Percentiles rank a stretch among this genome's conserved stretches.
Evolutionary conservation across 2,888 invertebrate genomes (phyloP).

Genomic region (Pegoplata infirma): DNA sequence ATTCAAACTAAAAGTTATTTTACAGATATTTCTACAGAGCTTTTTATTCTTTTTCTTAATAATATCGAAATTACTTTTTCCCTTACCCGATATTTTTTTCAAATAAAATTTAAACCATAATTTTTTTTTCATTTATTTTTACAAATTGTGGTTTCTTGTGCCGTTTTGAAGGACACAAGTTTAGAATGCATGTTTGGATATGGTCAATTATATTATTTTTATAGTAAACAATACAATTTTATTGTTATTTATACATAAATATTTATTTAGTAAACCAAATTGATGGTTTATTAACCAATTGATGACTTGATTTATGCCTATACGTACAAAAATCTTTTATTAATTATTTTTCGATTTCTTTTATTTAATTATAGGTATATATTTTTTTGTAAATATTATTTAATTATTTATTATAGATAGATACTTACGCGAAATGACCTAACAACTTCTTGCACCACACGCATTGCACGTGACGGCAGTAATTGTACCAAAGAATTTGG

Average conservation of each 20-base stretch:
- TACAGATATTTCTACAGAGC: too few relatives aligned
- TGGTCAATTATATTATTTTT: not conserved
- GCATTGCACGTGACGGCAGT: slow-evolving; percentile 77
- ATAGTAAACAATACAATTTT: slow-evolving; percentile 11
- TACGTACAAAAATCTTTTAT: not conserved
- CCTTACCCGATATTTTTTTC: not conserved
- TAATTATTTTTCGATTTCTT: slow-evolving; percentile 11
- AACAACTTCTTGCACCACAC: slow-evolving; percentile 78
- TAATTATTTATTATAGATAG: too few relatives aligned
- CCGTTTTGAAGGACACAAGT: slow-evolving; percentile 43
- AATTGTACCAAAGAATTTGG: slow-evolving; percentile 77
- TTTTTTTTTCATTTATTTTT: slow-evolving; percentile 10
- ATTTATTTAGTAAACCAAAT: not conserved
- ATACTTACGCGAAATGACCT: slow-evolving; percentile 76
- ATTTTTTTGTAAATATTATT: slow-evolving; percentile 12
- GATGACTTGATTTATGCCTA: not conserved
- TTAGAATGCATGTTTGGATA: slow-evolving; percentile 47
- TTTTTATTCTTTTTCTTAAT: too few relatives aligned
- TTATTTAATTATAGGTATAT: too few relatives aligned
- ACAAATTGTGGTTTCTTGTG: slow-evolving; percentile 27
- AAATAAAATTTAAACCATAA: not conserved
- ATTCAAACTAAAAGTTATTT: too few relatives aligned
- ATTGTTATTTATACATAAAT: too few relatives aligned
- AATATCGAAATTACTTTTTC: slow-evolving; percentile 24
- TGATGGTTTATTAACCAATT: not conserved